phyloP scores from a whole-genome alignment of 2,888 invertebrate genomes.

The Lepidonotus clava region DNA sequence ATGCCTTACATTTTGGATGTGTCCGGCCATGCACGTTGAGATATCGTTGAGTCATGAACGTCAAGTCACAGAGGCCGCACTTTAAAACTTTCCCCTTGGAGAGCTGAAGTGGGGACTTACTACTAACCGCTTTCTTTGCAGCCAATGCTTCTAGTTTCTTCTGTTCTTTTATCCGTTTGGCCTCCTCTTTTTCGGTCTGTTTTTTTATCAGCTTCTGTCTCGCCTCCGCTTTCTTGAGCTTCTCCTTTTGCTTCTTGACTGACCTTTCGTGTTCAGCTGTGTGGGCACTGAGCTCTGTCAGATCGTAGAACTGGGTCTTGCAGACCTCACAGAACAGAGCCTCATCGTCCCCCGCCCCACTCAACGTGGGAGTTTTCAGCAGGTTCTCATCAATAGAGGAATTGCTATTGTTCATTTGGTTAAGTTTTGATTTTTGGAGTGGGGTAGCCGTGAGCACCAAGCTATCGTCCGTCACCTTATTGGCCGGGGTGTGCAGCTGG shows the following conservation, averaged over 20 bases:
- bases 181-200: background rate
- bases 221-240: conserved; percentile 56
- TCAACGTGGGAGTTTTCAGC: too few relatives aligned
- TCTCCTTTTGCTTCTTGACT: conserved; percentile 63
- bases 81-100: too few relatives aligned
- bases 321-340: conserved; percentile 33
- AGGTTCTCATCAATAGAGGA: background rate
- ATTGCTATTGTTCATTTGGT: too few relatives aligned
- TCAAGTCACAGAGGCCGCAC: background rate
- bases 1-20: conserved; percentile 18
- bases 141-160: background rate
- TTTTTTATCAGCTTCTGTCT: conserved; percentile 40
- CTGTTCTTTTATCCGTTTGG: background rate
- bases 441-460: background rate
- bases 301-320: conserved; percentile 5
- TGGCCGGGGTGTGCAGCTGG: background rate
- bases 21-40: conserved; percentile 4
- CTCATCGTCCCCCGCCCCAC: background rate
- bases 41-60: background rate
- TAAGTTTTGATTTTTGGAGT: background rate
- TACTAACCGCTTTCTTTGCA: background rate
- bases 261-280: conserved; percentile 39
- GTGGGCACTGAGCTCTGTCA: background rate
- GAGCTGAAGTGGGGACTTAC: too few relatives aligned
- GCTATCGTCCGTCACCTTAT: background rate